Conservation (phyloP, 35 echinoderm and acorn worm genomes). For the Patiria miniata region DNA sequence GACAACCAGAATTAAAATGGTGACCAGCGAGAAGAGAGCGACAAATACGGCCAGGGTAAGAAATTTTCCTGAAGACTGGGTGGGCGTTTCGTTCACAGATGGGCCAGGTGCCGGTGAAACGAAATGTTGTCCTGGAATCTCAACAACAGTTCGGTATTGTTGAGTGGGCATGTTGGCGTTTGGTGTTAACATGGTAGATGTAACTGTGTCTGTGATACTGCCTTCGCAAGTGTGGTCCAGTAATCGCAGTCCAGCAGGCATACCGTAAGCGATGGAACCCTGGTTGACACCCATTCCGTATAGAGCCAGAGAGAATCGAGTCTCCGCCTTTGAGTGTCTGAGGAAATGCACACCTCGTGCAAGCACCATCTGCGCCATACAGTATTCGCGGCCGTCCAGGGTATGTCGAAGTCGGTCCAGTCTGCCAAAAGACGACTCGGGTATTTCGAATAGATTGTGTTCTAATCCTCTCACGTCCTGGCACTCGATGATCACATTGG, state of each 20-base stretch:
- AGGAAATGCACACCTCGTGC: slow-evolving; percentile 57
- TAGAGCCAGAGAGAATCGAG: slow-evolving; percentile 57
- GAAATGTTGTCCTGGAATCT: background rate
- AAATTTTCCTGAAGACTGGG: slow-evolving; percentile 29
- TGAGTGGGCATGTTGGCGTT: background rate
- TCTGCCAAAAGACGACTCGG: slow-evolving; percentile 52
- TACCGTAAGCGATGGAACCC: slow-evolving; percentile 67
- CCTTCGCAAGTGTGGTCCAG: slow-evolving; percentile 55
- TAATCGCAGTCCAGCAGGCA: slow-evolving; percentile 79
- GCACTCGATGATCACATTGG: slow-evolving; percentile 81
- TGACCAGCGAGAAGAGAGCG: slow-evolving; percentile 65
- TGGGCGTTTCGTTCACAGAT: slow-evolving; percentile 7
- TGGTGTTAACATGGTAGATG: background rate
- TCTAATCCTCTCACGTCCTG: slow-evolving; percentile 45
- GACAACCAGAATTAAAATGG: slow-evolving; percentile 67
- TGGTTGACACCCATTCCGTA: slow-evolving; percentile 66
- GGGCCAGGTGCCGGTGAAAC: slow-evolving; percentile 29
- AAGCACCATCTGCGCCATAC: slow-evolving; percentile 64
- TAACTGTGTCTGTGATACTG: background rate
- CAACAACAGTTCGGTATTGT: background rate
- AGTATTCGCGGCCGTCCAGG: slow-evolving; percentile 57
- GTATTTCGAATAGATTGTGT: slow-evolving; percentile 87
- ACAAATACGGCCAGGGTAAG: slow-evolving; percentile 75
- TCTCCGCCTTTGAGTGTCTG: slow-evolving; percentile 32
- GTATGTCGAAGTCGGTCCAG: slow-evolving; percentile 31